Evolutionary conservation across 2,888 invertebrate genomes (phyloP), one percentile per base, ranked within the genome.

Genomic region (Therioaphis trifolii): DNA sequence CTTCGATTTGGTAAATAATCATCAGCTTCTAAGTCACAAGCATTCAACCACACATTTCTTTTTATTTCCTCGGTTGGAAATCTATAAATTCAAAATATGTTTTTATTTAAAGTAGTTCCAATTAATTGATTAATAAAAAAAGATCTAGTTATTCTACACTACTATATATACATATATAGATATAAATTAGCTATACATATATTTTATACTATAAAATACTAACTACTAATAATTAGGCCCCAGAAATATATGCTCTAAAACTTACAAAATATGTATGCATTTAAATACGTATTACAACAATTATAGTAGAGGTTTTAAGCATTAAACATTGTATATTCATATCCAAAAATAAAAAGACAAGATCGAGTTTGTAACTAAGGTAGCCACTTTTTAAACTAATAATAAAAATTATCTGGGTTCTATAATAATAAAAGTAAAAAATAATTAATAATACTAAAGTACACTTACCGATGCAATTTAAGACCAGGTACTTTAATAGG

Each of bases 361-460:
- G n/a, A n/a, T n/a, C n/a, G n/a, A n/a, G n/a, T n/a, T n/a, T n/a
- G n/a, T n/a, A n/a, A n/a, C n/a, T n/a, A n/a, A n/a, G n/a, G n/a
- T n/a, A n/a, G n/a, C n/a, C n/a, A n/a, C n/a, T n/a, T n/a, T n/a
- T n/a, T n/a, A n/a, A n/a, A n/a, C n/a, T n/a, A n/a, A n/a, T n/a
- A n/a, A n/a, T n/a, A n/a, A n/a, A n/a, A n/a, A n/a, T n/a, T n/a
- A n/a, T n/a, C n/a, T n/a, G n/a, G n/a, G n/a, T n/a, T n/a, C n/a
- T 43, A 58, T 58, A 58, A 58, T 58, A 58, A 58, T 58, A 58
- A 58, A n/a, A n/a, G n/a, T n/a, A n/a, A n/a, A n/a, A n/a, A n/a
- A n/a, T n/a, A n/a, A n/a, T n/a, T 61, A 61, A 61, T 61, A 61
- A 27, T 61, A 27, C 27, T 27, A 27, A 61, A 27, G 61, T 14